Base-by-base conservation (phyloP, 2,113 vertebrate genomes). In the Peromyscus leucopus region DNA sequence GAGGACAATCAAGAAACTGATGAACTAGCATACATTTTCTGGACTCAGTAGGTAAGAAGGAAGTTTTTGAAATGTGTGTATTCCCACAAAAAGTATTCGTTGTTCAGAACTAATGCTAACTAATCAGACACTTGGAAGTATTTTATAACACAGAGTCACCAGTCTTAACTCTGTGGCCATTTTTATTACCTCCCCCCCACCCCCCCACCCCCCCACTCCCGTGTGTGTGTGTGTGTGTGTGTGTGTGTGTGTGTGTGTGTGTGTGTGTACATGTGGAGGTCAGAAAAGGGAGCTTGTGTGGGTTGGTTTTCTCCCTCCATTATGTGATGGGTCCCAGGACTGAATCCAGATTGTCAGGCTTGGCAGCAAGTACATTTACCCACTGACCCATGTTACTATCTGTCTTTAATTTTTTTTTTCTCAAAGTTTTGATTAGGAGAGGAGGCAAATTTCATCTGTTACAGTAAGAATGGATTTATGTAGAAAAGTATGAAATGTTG, bases 71-170 rank as follows among this genome's bases (percentile, higher is more conserved):
- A 78, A 91, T 91, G 16, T 86, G 1, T 65, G 28, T 74, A 12
- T 90, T 93, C 42, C 72, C 61, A 69, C 65, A 67, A 92, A 96
- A 95, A 48, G 15, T 59, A 31, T 61, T 89, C 95, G 6, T 46
- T 96, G 7, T 89, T 83, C 65, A 87, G n/a, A 36, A 90, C 95
- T 71, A 92, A 82, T 89, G 33, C 1, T 84, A 69, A 84, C 76
- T 84, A 89, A 75, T 83, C 21, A 69, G 65, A 88, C 82, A 3
- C 17, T 96, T 90, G 78, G 19, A 88, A 96, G 65, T 96, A 48
- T 76, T 96, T 92, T 85, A 4, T 76, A 82, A 72, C 59, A 65
- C 46, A n/a, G 65, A 89, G 46, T 61, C 86, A 87, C 46, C 57
- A 83, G 13, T 89, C 13, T 85, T 86, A 92, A 95, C 7, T 36